These are phyloP conservation scores for Bombus affinis DNA, from an alignment of 1,140 invertebrate genomes.

Conservation along the genomic window DNA sequence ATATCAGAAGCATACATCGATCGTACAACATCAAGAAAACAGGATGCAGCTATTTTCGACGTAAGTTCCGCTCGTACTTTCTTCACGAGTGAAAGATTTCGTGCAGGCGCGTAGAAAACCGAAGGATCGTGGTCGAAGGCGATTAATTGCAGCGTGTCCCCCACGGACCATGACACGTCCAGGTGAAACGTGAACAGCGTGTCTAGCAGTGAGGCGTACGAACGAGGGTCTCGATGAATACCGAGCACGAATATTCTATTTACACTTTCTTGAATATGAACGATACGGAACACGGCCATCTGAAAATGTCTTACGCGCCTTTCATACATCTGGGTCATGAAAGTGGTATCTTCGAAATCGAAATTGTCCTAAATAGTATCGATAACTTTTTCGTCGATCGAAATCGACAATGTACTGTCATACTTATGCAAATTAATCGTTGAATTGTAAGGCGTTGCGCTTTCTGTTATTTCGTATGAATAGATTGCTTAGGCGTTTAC, in stretches of 20 bases:
- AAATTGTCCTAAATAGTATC: conserved; percentile 22
- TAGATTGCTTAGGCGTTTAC: too few species aligned
- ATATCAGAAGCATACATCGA: too few species aligned
- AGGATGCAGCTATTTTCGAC: neutral
- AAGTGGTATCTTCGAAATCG: conserved; percentile 33
- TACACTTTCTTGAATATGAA: conserved; percentile 50
- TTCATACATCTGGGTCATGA: conserved; percentile 1
- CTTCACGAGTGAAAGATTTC: conserved; percentile 4
- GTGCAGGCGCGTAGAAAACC: neutral
- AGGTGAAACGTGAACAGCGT: conserved; percentile 35
- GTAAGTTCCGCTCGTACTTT: conserved; percentile 11
- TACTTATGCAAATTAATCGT: neutral
- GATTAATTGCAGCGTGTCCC: conserved; percentile 11
- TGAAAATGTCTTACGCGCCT: neutral
- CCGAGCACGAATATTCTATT: conserved; percentile 34
- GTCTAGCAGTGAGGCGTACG: neutral
- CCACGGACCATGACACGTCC: conserved; percentile 9
- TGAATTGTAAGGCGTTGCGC: too few species aligned
- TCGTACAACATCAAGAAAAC: neutral
- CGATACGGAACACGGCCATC: conserved; percentile 12
- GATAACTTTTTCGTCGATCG: neutral
- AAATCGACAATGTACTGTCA: neutral
- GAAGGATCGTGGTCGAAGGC: conserved; percentile 2
- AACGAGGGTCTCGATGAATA: conserved; percentile 10
- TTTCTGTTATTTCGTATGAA: too few species aligned